Evolutionary conservation across 1,140 invertebrate genomes (phyloP).

Genomic region (Nilaparvata lugens): DNA sequence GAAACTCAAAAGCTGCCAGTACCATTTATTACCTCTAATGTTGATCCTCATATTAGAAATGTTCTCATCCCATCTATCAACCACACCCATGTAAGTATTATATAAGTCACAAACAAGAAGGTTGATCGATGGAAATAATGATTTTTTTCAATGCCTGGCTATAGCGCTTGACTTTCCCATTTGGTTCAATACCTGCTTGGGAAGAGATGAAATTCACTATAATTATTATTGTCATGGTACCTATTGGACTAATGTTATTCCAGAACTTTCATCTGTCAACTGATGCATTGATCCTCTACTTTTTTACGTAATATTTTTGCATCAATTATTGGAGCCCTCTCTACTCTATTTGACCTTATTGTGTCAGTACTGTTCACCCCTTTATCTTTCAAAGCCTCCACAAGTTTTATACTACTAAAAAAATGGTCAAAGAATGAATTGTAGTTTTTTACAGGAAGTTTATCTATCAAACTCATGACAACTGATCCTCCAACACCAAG

Average conservation of each 20-base stretch:
- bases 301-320: conserved; percentile 18
- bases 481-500: conserved; percentile 26
- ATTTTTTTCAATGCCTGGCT: conserved; percentile 4
- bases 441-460: conserved; percentile 16
- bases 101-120: conserved; percentile 6
- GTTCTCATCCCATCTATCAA: conserved; percentile 34
- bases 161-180: neutral
- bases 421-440: conserved; percentile 27
- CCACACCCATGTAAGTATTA: conserved; percentile 17
- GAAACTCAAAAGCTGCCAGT: conserved; percentile 31
- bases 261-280: neutral
- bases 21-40: conserved; percentile 34
- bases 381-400: conserved; percentile 18
- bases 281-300: conserved; percentile 3
- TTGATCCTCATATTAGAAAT: conserved; percentile 30
- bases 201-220: conserved; percentile 1
- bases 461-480: conserved; percentile 22
- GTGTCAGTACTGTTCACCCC: conserved; percentile 24
- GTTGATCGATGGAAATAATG: neutral
- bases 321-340: conserved; percentile 17
- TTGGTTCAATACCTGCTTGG: neutral
- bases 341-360: conserved; percentile 23
- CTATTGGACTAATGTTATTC: conserved; percentile 3
- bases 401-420: conserved; percentile 25
- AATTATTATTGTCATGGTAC: conserved; percentile 15